A percentile compares a stretch with the other conserved stretches of the same genome.
phyloP scores from a whole-genome alignment of 2,888 invertebrate genomes.

The Leptura quadrifasciata region DNA sequence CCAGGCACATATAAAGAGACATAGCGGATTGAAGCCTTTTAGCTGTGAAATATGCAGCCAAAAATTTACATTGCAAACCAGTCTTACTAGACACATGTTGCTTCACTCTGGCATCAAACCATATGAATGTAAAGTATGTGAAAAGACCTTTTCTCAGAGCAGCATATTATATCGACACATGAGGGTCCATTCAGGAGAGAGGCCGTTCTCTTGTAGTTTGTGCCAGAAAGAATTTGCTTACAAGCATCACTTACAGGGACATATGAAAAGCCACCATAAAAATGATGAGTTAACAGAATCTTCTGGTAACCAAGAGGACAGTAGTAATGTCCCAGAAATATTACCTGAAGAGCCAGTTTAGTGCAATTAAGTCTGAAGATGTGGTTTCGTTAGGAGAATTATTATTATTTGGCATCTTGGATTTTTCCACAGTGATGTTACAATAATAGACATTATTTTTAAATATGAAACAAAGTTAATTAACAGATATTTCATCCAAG shows the following conservation, averaged over 20 bases:
- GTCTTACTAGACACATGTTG: conserved; percentile 47
- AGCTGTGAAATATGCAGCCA: conserved; percentile 50
- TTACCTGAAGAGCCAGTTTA: not conserved
- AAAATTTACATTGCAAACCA: conserved; percentile 40
- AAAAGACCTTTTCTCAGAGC: conserved; percentile 48
- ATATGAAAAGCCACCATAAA: conserved; percentile 43
- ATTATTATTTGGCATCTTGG: too few relatives aligned
- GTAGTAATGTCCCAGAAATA: not conserved
- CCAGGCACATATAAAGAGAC: conserved; percentile 33
- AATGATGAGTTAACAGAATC: not conserved
- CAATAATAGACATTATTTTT: too few relatives aligned
- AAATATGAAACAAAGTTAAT: too few relatives aligned
- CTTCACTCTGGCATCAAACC: conserved; percentile 48
- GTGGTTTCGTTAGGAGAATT: too few relatives aligned
- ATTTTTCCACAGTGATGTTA: too few relatives aligned
- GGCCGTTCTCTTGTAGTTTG: conserved; percentile 43
- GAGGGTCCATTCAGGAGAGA: conserved; percentile 49
- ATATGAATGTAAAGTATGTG: conserved; percentile 46
- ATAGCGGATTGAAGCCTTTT: conserved; percentile 51
- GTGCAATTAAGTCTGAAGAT: too few relatives aligned
- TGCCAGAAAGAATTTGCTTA: conserved; percentile 50
- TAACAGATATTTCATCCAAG: too few relatives aligned
- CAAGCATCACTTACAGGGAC: conserved; percentile 48
- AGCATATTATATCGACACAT: conserved; percentile 44
- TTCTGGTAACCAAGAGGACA: not conserved